Percentiles rank a stretch among this genome's conserved stretches.
Evolutionary conservation across 1,140 invertebrate species (phyloP).

Genomic region (Euschistus heros): DNA sequence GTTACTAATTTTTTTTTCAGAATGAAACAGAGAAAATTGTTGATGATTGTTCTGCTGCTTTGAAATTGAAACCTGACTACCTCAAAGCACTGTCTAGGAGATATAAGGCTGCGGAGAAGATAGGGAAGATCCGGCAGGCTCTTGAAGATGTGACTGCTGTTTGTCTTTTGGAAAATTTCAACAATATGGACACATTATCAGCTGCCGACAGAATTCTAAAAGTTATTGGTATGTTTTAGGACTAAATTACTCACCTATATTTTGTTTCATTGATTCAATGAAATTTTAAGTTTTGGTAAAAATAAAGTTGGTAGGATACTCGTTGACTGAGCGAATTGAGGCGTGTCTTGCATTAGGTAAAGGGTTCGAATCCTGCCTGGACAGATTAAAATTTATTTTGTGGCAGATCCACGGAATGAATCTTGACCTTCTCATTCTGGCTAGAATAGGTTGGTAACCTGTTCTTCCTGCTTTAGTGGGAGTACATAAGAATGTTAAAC

Average conservation of each 20-base stretch:
- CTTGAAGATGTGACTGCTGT: slow-evolving; percentile 87
- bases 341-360: too few species aligned
- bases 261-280: not conserved
- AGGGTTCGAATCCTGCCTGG: too few species aligned
- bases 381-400: too few species aligned
- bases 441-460: too few species aligned
- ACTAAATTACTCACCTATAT: not conserved
- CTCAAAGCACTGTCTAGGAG: slow-evolving; percentile 76
- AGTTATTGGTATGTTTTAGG: slow-evolving; percentile 45
- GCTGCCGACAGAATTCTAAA: slow-evolving; percentile 81
- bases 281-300: too few species aligned
- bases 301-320: too few species aligned
- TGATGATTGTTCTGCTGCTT: slow-evolving; percentile 73
- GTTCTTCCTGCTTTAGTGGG: too few species aligned
- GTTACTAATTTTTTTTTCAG: slow-evolving; percentile 34
- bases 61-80: slow-evolving; percentile 79
- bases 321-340: too few species aligned
- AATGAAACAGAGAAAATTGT: slow-evolving; percentile 76
- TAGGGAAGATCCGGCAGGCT: slow-evolving; percentile 62
- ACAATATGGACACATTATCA: slow-evolving; percentile 61
- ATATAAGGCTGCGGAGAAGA: slow-evolving; percentile 69
- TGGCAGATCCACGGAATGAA: too few species aligned
- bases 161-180: slow-evolving; percentile 81
- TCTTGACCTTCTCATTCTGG: too few species aligned
- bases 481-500: too few species aligned